Evolutionary conservation across 2,797 vertebrate species (phyloP).

Genomic region (Eupleurogrammus muticus): DNA sequence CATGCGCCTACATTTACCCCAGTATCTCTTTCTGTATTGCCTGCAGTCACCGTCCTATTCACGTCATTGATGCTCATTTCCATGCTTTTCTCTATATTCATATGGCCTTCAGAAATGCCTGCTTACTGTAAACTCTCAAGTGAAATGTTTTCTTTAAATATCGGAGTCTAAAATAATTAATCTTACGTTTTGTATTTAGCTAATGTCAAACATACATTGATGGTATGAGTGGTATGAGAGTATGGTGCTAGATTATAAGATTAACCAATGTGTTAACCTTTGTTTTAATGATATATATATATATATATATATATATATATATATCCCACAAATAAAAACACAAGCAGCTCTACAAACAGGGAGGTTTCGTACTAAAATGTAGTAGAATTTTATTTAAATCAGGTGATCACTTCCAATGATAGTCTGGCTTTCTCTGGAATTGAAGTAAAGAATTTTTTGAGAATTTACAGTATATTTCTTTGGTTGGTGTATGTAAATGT

Average conservation of each 20-base stretch:
- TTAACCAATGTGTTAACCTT: no score
- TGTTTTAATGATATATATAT: not conserved
- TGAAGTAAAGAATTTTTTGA: constrained; percentile 30
- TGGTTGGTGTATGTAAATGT: constrained; percentile 26
- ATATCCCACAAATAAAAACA: not conserved
- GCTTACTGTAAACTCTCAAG: constrained; percentile 62
- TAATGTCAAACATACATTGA: not conserved
- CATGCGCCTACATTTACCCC: constrained; percentile 14
- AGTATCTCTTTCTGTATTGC: constrained; percentile 33
- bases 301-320: no score
- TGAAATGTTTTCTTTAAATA: not conserved
- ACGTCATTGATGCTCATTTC: constrained; percentile 18
- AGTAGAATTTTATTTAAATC: not conserved
- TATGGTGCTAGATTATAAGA: no score
- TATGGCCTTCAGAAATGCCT: constrained; percentile 2
- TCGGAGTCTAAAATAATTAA: not conserved
- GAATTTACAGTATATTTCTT: constrained; percentile 46
- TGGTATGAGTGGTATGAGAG: no score
- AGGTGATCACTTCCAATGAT: not conserved
- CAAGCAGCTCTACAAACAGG: not conserved
- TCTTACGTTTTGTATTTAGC: not conserved
- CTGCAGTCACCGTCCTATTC: constrained; percentile 22
- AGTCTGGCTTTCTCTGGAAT: not conserved
- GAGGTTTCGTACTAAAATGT: not conserved
- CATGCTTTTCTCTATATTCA: constrained; percentile 21